A percentile compares a stretch with the other conserved stretches of the same genome.
These are phyloP conservation scores for Diarsia brunnea DNA, from an alignment of 2,888 invertebrate species.

Conservation along the genomic window DNA sequence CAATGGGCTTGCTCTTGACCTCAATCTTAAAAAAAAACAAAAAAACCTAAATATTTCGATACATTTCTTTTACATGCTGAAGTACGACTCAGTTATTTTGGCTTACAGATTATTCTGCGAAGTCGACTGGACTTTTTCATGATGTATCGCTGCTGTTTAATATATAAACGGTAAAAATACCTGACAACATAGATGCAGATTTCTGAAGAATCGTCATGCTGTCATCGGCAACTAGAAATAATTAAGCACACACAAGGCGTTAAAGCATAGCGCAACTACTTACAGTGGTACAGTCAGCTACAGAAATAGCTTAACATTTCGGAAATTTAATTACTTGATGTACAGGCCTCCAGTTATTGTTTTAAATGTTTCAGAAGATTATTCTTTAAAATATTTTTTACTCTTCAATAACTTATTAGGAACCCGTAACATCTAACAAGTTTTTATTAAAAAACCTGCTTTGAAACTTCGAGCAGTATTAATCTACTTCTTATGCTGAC, in stretches of 20 bases:
- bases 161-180: conserved; percentile 31
- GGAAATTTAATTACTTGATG: too few species aligned
- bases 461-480: too few species aligned
- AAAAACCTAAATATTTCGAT: background rate
- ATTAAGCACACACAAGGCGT: conserved; percentile 40
- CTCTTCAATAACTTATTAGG: too few species aligned
- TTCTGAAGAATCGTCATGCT: conserved; percentile 49
- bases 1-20: too few species aligned
- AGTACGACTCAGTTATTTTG: background rate
- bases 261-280: conserved; percentile 35
- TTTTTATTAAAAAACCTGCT: too few species aligned
- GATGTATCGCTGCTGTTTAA: background rate
- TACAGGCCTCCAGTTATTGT: too few species aligned
- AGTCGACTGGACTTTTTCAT: background rate
- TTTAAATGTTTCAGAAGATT: too few species aligned
- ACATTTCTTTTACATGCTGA: background rate
- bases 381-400: too few species aligned
- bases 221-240: conserved; percentile 42
- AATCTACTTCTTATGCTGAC: too few species aligned
- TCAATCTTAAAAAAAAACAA: too few species aligned
- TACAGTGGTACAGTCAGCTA: conserved; percentile 6
- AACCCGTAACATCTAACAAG: too few species aligned
- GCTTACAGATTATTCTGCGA: conserved; percentile 4
- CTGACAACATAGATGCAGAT: conserved; percentile 51
- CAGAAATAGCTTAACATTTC: too few species aligned